A percentile compares a stretch with the other conserved stretches of the same genome.
Evolutionary conservation across 2,888 invertebrate genomes (phyloP).

Genomic region (Listrodromus nycthemerus): DNA sequence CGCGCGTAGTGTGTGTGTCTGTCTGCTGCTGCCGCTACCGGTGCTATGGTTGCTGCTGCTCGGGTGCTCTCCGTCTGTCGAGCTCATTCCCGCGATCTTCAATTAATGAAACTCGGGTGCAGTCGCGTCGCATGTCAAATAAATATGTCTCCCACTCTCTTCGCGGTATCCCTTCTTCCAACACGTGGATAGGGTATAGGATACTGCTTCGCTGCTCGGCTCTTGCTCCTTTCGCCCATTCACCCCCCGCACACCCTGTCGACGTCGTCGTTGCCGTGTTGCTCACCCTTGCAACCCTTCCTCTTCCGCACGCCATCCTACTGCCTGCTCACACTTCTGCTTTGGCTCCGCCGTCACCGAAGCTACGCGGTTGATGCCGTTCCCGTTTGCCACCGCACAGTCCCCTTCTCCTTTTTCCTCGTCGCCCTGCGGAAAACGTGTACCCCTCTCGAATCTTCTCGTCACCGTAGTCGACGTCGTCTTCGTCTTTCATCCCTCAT

Average conservation of each 20-base stretch:
- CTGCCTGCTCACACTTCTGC: constrained; percentile 63
- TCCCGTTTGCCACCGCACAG: constrained; percentile 74
- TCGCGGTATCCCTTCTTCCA: constrained; percentile 66
- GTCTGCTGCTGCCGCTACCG: constrained; percentile 71
- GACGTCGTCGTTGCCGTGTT: constrained; percentile 65
- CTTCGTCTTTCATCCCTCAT: constrained; percentile 55
- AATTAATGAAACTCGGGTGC: constrained; percentile 85
- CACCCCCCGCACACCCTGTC: constrained; percentile 64
- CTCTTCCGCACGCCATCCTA: constrained; percentile 58
- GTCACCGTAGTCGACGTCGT: constrained; percentile 46
- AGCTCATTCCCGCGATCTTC: constrained; percentile 84
- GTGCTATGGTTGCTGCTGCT: constrained; percentile 71
- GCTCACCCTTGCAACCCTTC: constrained; percentile 59
- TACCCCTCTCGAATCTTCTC: constrained; percentile 8
- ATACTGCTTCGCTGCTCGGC: constrained; percentile 66
- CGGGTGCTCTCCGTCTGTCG: constrained; percentile 78
- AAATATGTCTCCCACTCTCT: constrained; percentile 82
- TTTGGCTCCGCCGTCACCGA: constrained; percentile 62
- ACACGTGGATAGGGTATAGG: constrained; percentile 58
- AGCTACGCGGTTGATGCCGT: constrained; percentile 58
- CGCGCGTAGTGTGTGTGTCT: constrained; percentile 64
- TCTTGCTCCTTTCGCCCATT: constrained; percentile 64
- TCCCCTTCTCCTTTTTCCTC: constrained; percentile 66
- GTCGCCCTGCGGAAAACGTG: constrained; percentile 63
- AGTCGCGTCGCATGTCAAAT: constrained; percentile 85